Evolutionary conservation across 2,888 invertebrate species (phyloP), one percentile per base, ranked within the genome.

Genomic region (Xestia ashworthii): DNA sequence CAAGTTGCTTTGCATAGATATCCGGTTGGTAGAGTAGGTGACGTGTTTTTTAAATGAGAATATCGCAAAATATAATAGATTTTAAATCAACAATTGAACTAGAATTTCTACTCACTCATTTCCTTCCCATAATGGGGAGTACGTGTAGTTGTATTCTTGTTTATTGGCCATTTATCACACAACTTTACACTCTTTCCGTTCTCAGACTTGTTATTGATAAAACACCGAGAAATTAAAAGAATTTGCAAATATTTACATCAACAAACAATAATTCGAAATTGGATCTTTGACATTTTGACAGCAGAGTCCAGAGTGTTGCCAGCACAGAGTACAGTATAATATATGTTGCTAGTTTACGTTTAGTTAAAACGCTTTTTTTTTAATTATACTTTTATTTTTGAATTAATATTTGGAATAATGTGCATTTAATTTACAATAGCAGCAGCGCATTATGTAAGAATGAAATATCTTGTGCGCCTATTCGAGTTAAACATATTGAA

Each of bases 41-140:
- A 50, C 8, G 11, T 38, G 19, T 9, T 50, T 65, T 32, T 0
- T 14, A 38, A 4, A 5, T 32, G 2, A 22, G 1, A 58, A 60
- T 55, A n/a, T 12, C 16, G 4, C 44, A n/a, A 4, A 65, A 44
- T 12, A 1, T 19, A 19, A 1, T 19, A 14, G 14, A 14, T 38
- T 11, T 9, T 2, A 58, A 58, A 60, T 16, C 32, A 16, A 32
- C 58, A 32, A 60, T 60, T 16, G 8, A 32, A 62, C 4, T 55
- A 62, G 32, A 46, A 58, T 25, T 60, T 71, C 16, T 74, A 85
- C 85, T 85, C 55, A 94, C 95, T 88, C 90, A 79, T 90, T 91
- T 83, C 86, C 90, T 12, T 92, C 80, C 83, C 88, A 82, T 66
- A 95, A 80, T 19, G 93, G 93, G 4, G 91, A 88, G 76, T 95